Percentiles rank a stretch among this genome's conserved stretches.
These are phyloP conservation scores for Chiloscyllium punctatum DNA, from an alignment of 2,797 vertebrate species.

Conservation along the genomic window DNA sequence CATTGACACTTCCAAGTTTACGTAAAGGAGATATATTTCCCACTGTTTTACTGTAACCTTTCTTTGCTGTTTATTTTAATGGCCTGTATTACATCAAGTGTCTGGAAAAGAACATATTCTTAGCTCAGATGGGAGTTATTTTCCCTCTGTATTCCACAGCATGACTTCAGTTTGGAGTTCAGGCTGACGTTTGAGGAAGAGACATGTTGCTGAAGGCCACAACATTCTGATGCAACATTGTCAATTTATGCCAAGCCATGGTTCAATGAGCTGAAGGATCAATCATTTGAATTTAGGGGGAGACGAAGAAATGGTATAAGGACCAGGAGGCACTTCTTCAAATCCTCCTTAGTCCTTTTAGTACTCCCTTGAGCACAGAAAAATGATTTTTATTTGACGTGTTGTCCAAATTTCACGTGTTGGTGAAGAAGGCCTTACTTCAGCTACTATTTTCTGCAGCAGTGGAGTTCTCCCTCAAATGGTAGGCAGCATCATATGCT, in stretches of 20 bases:
- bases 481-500: background rate
- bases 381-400: background rate
- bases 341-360: background rate
- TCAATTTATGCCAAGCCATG: background rate
- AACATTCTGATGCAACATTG: background rate
- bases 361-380: background rate
- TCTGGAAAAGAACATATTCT: background rate
- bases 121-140: background rate
- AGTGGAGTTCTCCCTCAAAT: background rate
- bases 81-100: background rate
- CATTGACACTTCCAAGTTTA: background rate
- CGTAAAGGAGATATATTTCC: background rate
- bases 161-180: background rate
- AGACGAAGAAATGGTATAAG: background rate
- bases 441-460: background rate
- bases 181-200: background rate
- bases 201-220: background rate
- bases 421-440: no score
- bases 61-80: constrained; percentile 21
- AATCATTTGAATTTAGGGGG: background rate
- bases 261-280: background rate
- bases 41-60: background rate
- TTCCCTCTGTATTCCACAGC: background rate
- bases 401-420: background rate
- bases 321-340: background rate